Evolutionary conservation across 2,888 invertebrate genomes (phyloP).

Genomic region (Morinoia aosen): DNA sequence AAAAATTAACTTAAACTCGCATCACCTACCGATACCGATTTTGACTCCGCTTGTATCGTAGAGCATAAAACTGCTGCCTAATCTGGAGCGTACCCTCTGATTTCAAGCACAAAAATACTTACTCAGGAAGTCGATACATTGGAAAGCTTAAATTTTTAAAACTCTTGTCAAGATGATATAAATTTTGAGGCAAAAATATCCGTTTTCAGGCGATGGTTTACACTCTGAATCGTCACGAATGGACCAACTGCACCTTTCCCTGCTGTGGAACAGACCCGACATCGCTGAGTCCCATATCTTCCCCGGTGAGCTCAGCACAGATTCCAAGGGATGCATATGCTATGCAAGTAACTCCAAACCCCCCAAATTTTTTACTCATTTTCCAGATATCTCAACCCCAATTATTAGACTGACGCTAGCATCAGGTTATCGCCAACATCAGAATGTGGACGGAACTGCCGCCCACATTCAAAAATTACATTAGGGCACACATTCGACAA

Average conservation of each 20-base stretch:
- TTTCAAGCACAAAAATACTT: background rate
- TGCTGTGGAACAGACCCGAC: conserved; percentile 98
- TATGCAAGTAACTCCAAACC: background rate
- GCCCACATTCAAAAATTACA: too few species aligned
- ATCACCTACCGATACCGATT: background rate
- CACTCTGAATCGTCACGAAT: conserved; percentile 83
- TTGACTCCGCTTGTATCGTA: background rate
- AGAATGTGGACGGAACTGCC: too few species aligned
- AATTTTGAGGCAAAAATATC: background rate
- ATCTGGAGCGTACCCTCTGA: background rate
- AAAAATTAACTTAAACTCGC: background rate
- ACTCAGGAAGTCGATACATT: background rate
- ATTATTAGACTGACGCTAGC: too few species aligned
- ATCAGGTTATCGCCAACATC: too few species aligned
- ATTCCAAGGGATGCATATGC: too few species aligned
- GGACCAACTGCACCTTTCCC: conserved; percentile 92
- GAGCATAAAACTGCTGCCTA: background rate
- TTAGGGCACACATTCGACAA: too few species aligned
- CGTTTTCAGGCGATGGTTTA: background rate
- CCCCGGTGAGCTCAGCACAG: conserved; percentile 37
- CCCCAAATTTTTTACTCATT: background rate
- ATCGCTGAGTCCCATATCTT: conserved; percentile 70
- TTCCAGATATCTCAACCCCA: too few species aligned
- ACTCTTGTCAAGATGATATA: background rate
- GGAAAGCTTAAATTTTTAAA: background rate